Evolutionary conservation across 1,140 invertebrate genomes (phyloP), one percentile per base, ranked within the genome.

Genomic region (Psilanteris sp.): DNA sequence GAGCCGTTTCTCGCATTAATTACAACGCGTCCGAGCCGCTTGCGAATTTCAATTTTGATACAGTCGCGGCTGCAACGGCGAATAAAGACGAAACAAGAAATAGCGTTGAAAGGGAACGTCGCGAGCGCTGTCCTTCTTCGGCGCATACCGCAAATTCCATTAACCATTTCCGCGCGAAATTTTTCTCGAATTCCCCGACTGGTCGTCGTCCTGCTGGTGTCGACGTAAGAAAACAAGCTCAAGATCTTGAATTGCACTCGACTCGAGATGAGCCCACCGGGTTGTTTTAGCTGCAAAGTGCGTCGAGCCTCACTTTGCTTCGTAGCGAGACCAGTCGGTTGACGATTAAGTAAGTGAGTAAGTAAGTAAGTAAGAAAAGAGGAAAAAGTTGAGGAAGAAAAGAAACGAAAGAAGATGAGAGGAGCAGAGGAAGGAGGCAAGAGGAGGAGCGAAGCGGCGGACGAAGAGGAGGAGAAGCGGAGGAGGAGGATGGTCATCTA

Each of bases 401-500:
- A 43, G 31, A 34, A 50, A 66, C 43, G 62, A 46, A 22, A 18
- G 44, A 64, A 64, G 50, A 77, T 37, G 64, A 71, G 27, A 37
- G 29, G 34, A 44, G 52, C 11, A 64, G 57, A 29, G 57, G 66
- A 57, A 71, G 55, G 67, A 70, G 61, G 54, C 9, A 72, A 71
- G 67, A 77, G 61, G 73, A 78, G 71, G 67, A 32, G 29, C 27
- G 62, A 46, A 36, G 24, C 5, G 6, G 50, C 22, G 46, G 44
- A 31, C 9, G 52, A 29, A 10, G 54, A 39, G 29, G 48, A 27
- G 50, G 43, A 29, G 55, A 52, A 24, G 52, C 29, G 34, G 29
- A 44, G 36, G 54, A 78, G 61, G 72, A 81, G 75, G 81, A 83
- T 79, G 76, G 74, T 79, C 78, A 83, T 79, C 85, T 87, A 88